A percentile compares a stretch with the other conserved stretches of the same genome.
phyloP scores from a whole-genome alignment of 2,797 vertebrate genomes.

The Acanthis flammea region DNA sequence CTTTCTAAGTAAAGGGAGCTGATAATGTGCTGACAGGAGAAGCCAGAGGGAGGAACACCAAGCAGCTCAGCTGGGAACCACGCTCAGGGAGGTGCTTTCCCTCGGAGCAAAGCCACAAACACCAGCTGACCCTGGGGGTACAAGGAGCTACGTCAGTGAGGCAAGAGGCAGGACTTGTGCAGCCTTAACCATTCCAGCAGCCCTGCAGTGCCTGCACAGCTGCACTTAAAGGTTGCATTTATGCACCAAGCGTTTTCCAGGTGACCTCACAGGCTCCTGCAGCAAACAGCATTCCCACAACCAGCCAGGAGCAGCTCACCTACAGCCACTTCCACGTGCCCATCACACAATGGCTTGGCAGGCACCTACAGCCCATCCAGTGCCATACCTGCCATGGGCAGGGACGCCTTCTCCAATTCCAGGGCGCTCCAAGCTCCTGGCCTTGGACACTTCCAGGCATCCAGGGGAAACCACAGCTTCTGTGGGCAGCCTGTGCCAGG shows the following conservation, averaged over 20 bases:
- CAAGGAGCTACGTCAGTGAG: not conserved
- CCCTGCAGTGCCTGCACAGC: not conserved
- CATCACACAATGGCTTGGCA: not conserved
- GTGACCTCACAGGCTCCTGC: not conserved
- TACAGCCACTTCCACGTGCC: not conserved
- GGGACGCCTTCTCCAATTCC: rapidly evolving
- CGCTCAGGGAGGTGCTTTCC: not conserved
- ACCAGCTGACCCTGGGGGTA: not conserved
- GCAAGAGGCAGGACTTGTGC: not conserved
- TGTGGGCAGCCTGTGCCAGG: not conserved
- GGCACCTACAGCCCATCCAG: not conserved
- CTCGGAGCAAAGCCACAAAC: not conserved
- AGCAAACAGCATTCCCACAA: rapidly evolving
- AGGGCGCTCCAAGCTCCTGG: not conserved
- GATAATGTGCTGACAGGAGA: not conserved
- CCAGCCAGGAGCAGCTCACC: not conserved
- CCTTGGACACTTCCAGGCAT: not conserved
- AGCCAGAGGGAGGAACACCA: not conserved
- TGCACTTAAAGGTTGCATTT: not conserved
- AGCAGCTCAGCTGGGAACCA: not conserved
- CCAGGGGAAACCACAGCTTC: not conserved
- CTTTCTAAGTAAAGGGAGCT: not conserved
- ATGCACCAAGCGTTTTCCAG: not conserved
- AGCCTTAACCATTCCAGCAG: not conserved
- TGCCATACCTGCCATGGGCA: rapidly evolving